Evolutionary conservation across 2,888 invertebrate genomes (phyloP).

Genomic region (Apodemia duryi): DNA sequence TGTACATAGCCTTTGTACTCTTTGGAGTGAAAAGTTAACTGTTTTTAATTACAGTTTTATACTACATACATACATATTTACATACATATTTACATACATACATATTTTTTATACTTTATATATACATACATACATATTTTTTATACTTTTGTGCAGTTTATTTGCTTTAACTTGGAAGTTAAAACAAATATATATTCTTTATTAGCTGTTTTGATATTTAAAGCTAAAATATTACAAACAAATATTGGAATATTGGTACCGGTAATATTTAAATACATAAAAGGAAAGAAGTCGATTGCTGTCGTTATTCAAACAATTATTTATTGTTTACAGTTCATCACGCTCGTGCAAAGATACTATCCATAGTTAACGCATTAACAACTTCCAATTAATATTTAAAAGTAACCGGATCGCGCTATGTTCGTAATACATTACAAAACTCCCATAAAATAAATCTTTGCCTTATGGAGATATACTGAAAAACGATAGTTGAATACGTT

Average conservation of each 20-base stretch:
- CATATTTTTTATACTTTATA: too few species aligned
- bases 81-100: too few species aligned
- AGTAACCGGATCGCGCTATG: conserved; percentile 50
- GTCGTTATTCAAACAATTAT: conserved; percentile 36
- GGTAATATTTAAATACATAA: conserved; percentile 11
- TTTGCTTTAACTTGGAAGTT: conserved; percentile 17
- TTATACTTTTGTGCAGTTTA: conserved; percentile 19
- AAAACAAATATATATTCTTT: conserved; percentile 8
- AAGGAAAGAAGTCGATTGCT: conserved; percentile 29
- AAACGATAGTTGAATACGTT: conserved; percentile 13
- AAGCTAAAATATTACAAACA: neutral
- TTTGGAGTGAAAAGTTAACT: neutral
- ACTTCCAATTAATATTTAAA: conserved; percentile 62
- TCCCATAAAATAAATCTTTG: conserved; percentile 6
- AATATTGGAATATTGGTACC: conserved; percentile 7
- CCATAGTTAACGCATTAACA: conserved; percentile 66
- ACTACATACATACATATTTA: too few species aligned
- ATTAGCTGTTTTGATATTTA: conserved; percentile 16
- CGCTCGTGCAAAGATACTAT: conserved; percentile 48
- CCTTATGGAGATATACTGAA: conserved; percentile 6
- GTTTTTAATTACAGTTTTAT: conserved; percentile 12
- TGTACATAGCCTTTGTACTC: conserved; percentile 10
- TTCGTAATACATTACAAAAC: conserved; percentile 16
- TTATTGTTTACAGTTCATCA: conserved; percentile 66
- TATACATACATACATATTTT: too few species aligned